Conservation (phyloP, 2,888 invertebrate species). For the Lepidochitona cinerea region DNA sequence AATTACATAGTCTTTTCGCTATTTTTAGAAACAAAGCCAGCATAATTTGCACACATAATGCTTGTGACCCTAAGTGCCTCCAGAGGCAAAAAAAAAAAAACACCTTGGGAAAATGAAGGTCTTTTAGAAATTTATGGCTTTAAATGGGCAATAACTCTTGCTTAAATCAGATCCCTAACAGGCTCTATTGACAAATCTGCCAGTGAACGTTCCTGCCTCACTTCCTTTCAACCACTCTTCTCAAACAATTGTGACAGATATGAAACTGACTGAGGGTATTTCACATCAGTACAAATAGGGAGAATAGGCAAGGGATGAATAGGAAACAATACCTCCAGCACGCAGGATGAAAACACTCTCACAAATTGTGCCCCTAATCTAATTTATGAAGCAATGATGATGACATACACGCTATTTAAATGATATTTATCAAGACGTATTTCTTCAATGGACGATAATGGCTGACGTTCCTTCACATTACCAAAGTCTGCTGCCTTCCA, state of each 20-base stretch:
- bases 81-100: no score
- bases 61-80: no score
- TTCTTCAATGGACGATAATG: background rate
- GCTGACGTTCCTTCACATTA: no score
- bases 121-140: no score
- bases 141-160: background rate
- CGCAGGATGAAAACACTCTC: background rate
- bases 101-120: no score
- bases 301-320: background rate
- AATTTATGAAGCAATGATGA: background rate
- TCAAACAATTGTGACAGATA: background rate
- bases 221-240: background rate
- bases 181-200: background rate
- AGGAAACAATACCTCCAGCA: background rate
- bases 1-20: no score
- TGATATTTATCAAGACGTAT: background rate
- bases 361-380: background rate
- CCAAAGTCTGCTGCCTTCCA: no score
- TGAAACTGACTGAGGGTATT: background rate
- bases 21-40: no score
- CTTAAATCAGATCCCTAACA: background rate
- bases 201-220: background rate
- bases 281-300: background rate
- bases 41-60: no score
- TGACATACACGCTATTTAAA: background rate